Conservation (phyloP, 2,797 vertebrate species). For the Melopsittacus undulatus region DNA sequence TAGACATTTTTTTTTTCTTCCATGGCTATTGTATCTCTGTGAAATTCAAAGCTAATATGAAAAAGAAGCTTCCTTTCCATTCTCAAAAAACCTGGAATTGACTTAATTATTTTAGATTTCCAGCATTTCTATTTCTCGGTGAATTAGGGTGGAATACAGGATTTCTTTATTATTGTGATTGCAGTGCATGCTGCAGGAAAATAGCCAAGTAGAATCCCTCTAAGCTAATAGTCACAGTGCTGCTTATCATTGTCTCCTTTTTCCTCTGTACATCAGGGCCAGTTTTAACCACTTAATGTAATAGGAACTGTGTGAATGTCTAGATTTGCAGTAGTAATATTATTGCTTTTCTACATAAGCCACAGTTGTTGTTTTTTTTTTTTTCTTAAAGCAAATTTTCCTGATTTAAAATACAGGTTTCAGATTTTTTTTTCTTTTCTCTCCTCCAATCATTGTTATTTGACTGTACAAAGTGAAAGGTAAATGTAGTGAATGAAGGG, state of each 20-base stretch:
- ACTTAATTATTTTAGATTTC: slow-evolving; percentile 61
- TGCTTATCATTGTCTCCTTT: slow-evolving; percentile 34
- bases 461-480: not conserved
- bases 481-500: not conserved
- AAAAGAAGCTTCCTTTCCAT: slow-evolving; percentile 58
- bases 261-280: slow-evolving; percentile 35
- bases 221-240: slow-evolving; percentile 55
- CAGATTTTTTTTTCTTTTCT: not conserved
- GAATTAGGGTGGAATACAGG: slow-evolving; percentile 63
- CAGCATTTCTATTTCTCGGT: slow-evolving; percentile 67
- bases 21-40: slow-evolving; percentile 62
- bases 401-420: slow-evolving; percentile 51
- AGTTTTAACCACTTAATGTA: slow-evolving; percentile 3
- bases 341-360: slow-evolving; percentile 8
- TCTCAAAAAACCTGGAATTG: slow-evolving; percentile 51
- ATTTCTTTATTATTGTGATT: slow-evolving; percentile 69
- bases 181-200: slow-evolving; percentile 62
- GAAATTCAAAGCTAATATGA: slow-evolving; percentile 64
- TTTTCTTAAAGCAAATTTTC: not conserved
- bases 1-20: slow-evolving; percentile 55
- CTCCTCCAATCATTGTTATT: not conserved
- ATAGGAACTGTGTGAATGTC: not conserved
- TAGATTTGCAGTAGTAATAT: not conserved
- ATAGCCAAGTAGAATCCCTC: slow-evolving; percentile 62
- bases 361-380: not conserved